Conservation (phyloP, 2,113 vertebrate genomes). For the Apus apus region DNA sequence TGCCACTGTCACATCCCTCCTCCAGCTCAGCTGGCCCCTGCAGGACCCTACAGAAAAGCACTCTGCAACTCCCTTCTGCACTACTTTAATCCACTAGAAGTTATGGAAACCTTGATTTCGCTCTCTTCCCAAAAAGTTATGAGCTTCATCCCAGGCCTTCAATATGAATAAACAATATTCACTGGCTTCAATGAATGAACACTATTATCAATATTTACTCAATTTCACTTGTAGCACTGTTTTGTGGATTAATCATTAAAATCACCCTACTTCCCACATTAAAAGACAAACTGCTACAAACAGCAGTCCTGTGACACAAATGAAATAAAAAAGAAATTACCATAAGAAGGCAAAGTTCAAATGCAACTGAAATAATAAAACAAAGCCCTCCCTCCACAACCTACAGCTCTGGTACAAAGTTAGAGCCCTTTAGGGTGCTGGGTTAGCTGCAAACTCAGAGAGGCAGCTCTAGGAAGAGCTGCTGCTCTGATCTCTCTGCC, state of each 20-base stretch:
- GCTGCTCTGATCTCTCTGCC: background rate
- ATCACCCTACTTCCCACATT: background rate
- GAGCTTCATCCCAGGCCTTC: background rate
- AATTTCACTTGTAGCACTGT: background rate
- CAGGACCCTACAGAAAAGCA: background rate
- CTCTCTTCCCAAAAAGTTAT: background rate
- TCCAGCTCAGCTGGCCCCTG: background rate
- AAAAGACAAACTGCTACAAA: background rate
- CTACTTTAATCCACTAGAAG: background rate
- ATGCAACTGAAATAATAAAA: background rate
- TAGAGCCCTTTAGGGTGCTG: background rate
- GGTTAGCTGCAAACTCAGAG: fast-evolving
- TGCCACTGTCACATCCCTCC: fast-evolving
- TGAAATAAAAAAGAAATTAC: background rate
- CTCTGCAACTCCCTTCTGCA: background rate
- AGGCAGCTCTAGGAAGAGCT: background rate
- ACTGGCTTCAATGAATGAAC: background rate
- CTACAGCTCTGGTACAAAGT: background rate
- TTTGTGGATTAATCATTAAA: background rate
- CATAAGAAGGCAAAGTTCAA: background rate
- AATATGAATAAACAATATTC: background rate
- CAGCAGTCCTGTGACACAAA: background rate
- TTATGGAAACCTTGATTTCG: background rate
- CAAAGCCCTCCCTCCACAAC: background rate
- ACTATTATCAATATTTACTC: background rate